Percentiles rank a stretch among this genome's conserved stretches.
phyloP scores from a whole-genome alignment of 2,113 vertebrate species.

The Petroica traversi region DNA sequence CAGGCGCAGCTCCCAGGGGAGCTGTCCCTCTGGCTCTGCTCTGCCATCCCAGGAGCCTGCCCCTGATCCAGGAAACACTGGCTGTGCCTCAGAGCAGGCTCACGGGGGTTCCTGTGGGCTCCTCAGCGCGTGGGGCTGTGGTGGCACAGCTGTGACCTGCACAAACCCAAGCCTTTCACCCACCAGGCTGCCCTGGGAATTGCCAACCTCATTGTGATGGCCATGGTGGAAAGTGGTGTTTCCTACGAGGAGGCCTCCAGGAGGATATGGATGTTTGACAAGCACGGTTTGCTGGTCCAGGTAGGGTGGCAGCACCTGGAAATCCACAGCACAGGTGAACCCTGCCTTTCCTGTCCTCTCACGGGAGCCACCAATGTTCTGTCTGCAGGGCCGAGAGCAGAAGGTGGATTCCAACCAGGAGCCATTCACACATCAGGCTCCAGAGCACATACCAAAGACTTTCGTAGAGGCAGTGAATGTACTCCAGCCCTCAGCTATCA shows the following conservation, averaged over 20 bases:
- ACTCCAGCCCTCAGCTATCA: slow-evolving; percentile 89
- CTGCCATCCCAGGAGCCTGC: neutral
- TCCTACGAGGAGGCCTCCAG: slow-evolving; percentile 80
- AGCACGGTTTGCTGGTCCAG: slow-evolving; percentile 87
- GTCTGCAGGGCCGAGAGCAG: slow-evolving; percentile 78
- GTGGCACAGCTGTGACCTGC: too few species aligned
- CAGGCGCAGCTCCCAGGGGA: neutral
- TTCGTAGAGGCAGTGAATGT: slow-evolving; percentile 91
- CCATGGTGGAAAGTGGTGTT: slow-evolving; percentile 87
- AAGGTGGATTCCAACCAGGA: slow-evolving; percentile 85
- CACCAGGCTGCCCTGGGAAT: slow-evolving; percentile 89
- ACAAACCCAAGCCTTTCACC: accelerated
- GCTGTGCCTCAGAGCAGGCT: neutral
- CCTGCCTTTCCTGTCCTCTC: accelerated
- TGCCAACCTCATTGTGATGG: slow-evolving; percentile 95
- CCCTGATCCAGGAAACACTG: accelerated
- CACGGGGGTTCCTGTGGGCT: accelerated
- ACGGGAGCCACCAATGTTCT: neutral
- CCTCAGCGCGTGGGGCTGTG: neutral
- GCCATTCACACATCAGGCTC: slow-evolving; percentile 81
- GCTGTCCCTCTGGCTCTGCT: neutral
- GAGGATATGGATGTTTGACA: slow-evolving; percentile 96
- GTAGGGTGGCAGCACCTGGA: too few species aligned
- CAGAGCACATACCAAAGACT: slow-evolving; percentile 74
- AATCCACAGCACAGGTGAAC: accelerated